Base-by-base conservation (phyloP, 2,797 vertebrate species). In the Neosilurus hyrtlii region DNA sequence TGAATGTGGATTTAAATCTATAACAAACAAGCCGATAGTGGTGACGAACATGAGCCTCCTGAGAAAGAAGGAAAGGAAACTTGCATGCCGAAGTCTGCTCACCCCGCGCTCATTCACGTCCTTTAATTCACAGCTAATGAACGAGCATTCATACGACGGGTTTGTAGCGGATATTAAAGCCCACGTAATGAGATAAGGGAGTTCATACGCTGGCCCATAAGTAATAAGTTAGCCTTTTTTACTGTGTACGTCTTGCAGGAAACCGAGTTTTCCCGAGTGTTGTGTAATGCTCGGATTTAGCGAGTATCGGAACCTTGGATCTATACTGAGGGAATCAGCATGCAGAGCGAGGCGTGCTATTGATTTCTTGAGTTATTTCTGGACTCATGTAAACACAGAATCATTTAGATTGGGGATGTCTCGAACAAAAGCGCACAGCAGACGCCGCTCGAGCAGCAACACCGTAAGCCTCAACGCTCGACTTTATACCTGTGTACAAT, bases 401-500 rank as follows among this genome's bases (percentile, higher is more conserved):
- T 81, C 74, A 73, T 88, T 86, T 84, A 84, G 85, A 82, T 82
- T 84, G 83, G 83, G 87, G 83, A 87, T 83, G 83, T 88, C 83
- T 86, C 86, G 82, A 62, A 88, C 83, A 82, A 82, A 83, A 83
- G 86, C 67, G 63, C 72, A 63, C 80, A 82, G 77, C 82, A 85
- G 82, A 84, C 83, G 82, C 85, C 75, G 65, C 86, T 82, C 84
- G 83, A 82, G 82, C 83, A 61, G 87, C 89, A 87, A 85, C 88
- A 92, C 89, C 74, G 61, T 62, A 83, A 87, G 81, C 85, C 86
- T 79, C 79, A 51, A 82, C 79, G 30, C 59, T 89, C 87, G 88
- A 89, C 92, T 52, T 91, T 89, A 89, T 88, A 88, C 83, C 90
- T 86, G 87, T 84, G 89, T 67, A 77, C 83, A 88, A 92, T 91